Conservation (phyloP, 2,113 vertebrate genomes). For the Notiomystis cincta region DNA sequence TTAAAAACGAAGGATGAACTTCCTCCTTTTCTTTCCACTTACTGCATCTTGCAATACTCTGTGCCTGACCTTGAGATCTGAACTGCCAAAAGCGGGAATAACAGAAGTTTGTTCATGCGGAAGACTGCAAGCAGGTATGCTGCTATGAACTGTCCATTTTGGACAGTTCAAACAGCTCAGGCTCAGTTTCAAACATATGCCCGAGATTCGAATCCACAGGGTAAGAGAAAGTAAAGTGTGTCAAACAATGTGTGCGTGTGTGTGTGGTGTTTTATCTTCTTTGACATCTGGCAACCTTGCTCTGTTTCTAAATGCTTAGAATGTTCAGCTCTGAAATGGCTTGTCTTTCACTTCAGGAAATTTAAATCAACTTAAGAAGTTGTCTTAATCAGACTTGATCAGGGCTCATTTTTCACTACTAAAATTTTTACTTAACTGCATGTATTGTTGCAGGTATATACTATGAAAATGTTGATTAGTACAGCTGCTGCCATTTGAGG, state of each 20-base stretch:
- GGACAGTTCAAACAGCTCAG: neutral
- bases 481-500: neutral
- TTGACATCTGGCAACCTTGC: neutral
- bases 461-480: neutral
- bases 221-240: neutral
- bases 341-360: neutral
- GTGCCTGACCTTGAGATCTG: neutral
- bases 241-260: neutral
- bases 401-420: neutral
- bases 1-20: neutral
- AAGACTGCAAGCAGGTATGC: neutral
- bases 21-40: neutral
- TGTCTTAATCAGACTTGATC: neutral
- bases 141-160: neutral
- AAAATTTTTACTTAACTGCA: neutral
- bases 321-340: neutral
- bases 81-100: neutral
- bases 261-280: neutral
- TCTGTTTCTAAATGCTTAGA: neutral
- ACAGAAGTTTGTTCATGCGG: neutral
- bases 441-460: neutral
- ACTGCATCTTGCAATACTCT: neutral
- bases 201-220: neutral
- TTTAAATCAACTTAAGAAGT: neutral
- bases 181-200: neutral